These are phyloP conservation scores for Syncerus caffer DNA, from an alignment of 2,797 vertebrate genomes.

Conservation along the genomic window DNA sequence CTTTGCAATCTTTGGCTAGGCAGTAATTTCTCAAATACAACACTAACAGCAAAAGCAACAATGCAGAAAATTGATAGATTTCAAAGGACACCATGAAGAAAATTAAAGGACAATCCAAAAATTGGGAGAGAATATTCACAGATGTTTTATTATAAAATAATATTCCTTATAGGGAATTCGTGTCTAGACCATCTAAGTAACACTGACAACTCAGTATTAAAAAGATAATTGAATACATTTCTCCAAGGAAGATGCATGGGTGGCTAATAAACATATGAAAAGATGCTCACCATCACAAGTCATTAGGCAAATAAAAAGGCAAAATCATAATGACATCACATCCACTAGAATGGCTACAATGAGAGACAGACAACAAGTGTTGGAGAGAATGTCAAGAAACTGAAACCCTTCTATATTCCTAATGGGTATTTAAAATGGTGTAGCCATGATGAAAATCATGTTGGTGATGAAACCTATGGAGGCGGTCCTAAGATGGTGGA, in stretches of 20 bases:
- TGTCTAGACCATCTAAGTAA: background rate
- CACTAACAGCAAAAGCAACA: background rate
- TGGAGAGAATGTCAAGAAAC: background rate
- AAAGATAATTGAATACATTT: background rate
- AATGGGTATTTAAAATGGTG: background rate
- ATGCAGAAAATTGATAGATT: background rate
- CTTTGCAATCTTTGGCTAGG: background rate
- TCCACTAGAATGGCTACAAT: background rate
- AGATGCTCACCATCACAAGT: background rate
- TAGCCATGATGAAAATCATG: background rate
- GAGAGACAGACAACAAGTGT: background rate
- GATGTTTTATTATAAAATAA: background rate
- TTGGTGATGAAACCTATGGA: background rate
- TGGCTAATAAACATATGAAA: background rate
- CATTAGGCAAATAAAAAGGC: background rate
- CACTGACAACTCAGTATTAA: background rate
- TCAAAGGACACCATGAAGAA: background rate
- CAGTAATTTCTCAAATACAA: background rate
- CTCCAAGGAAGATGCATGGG: background rate
- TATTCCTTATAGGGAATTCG: background rate
- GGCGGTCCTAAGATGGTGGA: no score
- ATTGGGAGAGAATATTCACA: background rate
- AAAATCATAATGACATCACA: background rate
- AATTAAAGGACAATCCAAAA: background rate
- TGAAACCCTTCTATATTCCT: background rate